These are phyloP conservation scores for Pimephales promelas DNA, from an alignment of 2,113 vertebrate genomes.

Conservation along the genomic window DNA sequence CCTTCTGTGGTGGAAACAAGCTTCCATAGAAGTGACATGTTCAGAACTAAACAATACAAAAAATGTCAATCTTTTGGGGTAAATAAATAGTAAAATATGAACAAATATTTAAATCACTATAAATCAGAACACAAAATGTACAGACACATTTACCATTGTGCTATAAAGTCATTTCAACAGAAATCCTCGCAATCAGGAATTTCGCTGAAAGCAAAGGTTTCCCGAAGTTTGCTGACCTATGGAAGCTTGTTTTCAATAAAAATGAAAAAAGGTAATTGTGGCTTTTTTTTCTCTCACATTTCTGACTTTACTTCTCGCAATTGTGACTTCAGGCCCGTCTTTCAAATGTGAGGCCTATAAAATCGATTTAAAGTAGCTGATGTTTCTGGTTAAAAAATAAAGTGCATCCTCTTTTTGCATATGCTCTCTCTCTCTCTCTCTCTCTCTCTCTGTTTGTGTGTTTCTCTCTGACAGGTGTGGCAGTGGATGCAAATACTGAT, in stretches of 20 bases:
- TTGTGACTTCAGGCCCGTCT: no score
- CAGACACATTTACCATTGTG: neutral
- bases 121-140: neutral
- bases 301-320: neutral
- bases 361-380: neutral
- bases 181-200: neutral
- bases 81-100: neutral
- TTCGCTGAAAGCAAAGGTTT: no score
- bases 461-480: conserved; percentile 2
- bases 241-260: no score
- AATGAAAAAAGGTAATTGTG: neutral
- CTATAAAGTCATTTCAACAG: neutral
- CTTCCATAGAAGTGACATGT: neutral
- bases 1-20: no score
- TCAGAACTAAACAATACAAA: neutral
- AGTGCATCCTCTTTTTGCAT: neutral
- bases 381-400: neutral
- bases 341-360: no score
- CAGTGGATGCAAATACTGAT: conserved; percentile 37
- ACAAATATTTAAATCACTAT: neutral
- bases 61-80: neutral
- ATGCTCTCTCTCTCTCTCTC: neutral
- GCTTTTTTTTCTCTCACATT: neutral
- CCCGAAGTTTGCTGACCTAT: neutral
- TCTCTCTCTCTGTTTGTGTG: neutral